phyloP scores from a whole-genome alignment of 2,113 vertebrate species.

The Atrichornis clamosus region DNA sequence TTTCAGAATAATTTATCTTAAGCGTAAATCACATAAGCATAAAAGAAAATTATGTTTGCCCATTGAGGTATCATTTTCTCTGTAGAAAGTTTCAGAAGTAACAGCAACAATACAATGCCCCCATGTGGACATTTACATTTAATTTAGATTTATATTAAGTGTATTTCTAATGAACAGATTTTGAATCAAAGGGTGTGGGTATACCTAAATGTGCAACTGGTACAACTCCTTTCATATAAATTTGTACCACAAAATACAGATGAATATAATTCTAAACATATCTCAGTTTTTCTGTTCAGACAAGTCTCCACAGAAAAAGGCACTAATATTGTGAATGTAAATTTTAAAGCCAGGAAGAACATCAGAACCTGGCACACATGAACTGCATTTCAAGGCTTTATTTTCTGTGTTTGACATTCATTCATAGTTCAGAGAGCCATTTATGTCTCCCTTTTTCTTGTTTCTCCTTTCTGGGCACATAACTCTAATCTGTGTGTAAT shows the following conservation, averaged over 20 bases:
- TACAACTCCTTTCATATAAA: neutral
- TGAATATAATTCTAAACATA: neutral
- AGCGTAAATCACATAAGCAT: rapidly evolving
- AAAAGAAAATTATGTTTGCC: neutral
- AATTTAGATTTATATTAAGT: neutral
- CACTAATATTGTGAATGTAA: neutral
- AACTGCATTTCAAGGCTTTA: neutral
- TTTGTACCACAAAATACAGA: neutral
- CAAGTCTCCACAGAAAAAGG: neutral
- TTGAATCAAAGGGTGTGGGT: neutral
- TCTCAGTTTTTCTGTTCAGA: neutral
- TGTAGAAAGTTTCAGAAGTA: neutral
- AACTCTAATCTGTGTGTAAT: neutral
- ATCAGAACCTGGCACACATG: neutral
- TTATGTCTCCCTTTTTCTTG: neutral
- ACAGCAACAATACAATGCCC: slow-evolving; percentile 45
- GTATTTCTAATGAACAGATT: neutral
- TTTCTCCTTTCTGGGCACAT: neutral
- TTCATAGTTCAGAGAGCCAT: neutral
- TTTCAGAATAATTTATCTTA: neutral
- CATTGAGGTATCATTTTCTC: neutral
- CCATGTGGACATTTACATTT: slow-evolving; percentile 37
- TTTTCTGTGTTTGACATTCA: neutral
- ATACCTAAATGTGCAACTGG: neutral
- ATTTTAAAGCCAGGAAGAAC: neutral